A percentile compares a stretch with the other conserved stretches of the same genome.
These are phyloP conservation scores for Asobara japonica DNA, from an alignment of 1,140 invertebrate genomes.

Conservation along the genomic window DNA sequence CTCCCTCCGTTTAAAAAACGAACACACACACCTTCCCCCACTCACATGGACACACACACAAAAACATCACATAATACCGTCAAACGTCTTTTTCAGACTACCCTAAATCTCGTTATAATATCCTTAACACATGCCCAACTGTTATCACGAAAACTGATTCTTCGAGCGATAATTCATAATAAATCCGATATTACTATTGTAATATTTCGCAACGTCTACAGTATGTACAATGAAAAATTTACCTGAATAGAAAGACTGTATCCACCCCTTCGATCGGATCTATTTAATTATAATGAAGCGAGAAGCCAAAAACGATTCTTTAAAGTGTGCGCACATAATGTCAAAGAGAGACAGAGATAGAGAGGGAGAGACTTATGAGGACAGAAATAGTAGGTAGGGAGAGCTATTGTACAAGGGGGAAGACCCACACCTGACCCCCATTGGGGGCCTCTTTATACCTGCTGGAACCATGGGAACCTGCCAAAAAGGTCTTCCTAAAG, in stretches of 20 bases:
- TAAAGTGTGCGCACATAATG: background rate
- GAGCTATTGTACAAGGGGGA: background rate
- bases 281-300: constrained; percentile 10
- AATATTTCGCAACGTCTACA: background rate
- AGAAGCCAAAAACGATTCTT: constrained; percentile 2
- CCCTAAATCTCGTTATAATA: too few relatives aligned
- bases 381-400: background rate
- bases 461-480: constrained; percentile 2
- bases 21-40: too few relatives aligned
- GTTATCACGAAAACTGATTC: background rate
- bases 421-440: background rate
- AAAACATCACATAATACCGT: too few relatives aligned
- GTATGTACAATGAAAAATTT: constrained; percentile 3
- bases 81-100: too few relatives aligned
- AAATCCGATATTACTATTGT: background rate
- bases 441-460: background rate
- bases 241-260: background rate
- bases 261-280: background rate
- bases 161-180: background rate
- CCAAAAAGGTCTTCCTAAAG: background rate
- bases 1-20: too few relatives aligned
- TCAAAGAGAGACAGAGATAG: background rate
- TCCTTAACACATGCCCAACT: too few relatives aligned
- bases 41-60: too few relatives aligned
- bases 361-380: background rate